These are phyloP conservation scores for Ommatoiulus sabulosus DNA, from an alignment of 2,888 invertebrate genomes.

Conservation along the genomic window DNA sequence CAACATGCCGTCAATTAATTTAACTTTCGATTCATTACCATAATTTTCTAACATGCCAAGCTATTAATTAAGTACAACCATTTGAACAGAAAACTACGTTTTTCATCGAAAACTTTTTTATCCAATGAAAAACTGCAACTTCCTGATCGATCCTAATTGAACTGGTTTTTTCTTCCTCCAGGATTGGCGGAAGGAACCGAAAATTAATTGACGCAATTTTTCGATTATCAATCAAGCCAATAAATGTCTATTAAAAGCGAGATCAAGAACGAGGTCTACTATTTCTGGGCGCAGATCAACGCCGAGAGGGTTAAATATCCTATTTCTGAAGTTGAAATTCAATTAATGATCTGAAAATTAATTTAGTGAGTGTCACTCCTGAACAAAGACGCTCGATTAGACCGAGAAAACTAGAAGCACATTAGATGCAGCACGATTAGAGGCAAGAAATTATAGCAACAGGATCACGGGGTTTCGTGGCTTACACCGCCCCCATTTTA, in stretches of 20 bases:
- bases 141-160: conserved; percentile 14
- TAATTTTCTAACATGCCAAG: not conserved
- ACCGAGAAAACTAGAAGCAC: not conserved
- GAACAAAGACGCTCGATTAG: not conserved
- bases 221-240: conserved; percentile 38
- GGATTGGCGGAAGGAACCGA: not conserved
- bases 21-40: not conserved
- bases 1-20: not conserved
- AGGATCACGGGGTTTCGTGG: not conserved
- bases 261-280: not conserved
- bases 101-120: not conserved
- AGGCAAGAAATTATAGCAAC: not conserved
- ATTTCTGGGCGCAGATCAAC: not conserved
- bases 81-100: conserved; percentile 3
- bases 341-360: conserved; percentile 42
- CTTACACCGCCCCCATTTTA: not conserved
- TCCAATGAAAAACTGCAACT: not conserved
- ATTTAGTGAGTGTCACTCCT: conserved; percentile 6
- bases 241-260: conserved; percentile 39
- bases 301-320: not conserved
- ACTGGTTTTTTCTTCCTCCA: not conserved
- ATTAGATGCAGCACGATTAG: not conserved
- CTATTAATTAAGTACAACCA: not conserved
- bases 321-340: not conserved
- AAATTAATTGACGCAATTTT: conserved; percentile 30